Evolutionary conservation across 1,140 invertebrate genomes (phyloP), one percentile per base, ranked within the genome.

Genomic region (Zophobas morio): DNA sequence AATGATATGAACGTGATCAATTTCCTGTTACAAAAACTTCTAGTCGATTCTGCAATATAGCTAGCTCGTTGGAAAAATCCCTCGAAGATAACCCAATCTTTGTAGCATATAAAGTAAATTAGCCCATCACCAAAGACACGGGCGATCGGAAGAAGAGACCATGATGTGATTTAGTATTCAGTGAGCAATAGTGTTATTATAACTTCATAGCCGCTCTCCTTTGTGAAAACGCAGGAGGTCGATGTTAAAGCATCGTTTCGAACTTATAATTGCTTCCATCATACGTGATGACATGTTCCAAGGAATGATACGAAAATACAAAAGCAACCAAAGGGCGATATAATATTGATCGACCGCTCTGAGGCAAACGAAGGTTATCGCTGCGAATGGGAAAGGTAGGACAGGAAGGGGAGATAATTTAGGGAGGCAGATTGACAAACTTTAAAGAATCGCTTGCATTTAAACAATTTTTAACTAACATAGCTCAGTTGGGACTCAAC

Each of bases 201-300:
- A 74, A 74, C 71, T 74, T 74, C 71, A 57, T 35, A 74, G 51
- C 49, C 42, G 36, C 51, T 56, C 54, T 56, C 71, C 71, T 54
- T 74, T 74, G 54, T 74, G 71, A 74, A 74, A 54, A 56, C 71
- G 71, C 46, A 74, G 71, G 71, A 56, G 49, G 71, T 56, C 71
- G 49, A 49, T 74, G 71, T 74, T 56, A 70, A 74, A 74, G 71
- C 71, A 57, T 57, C 51, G 71, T 74, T 39, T 74, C 46, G 39
- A 74, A 74, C 71, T 74, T 74, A 74, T 74, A 74, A 74, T 74
- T 74, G 71, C 71, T 54, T 74, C 71, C 36, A 74, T 74, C 46
- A 57, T 74, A 74, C 71, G 71, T 74, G 71, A 74, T 74, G 37
- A 74, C 71, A 74, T 53, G 51, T 74, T 56, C 51, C 33, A 56